A percentile compares a stretch with the other conserved stretches of the same genome.
phyloP scores from a whole-genome alignment of 30 jellyfish, hydroid and myxozoan genomes.

The Aurelia aurita region DNA sequence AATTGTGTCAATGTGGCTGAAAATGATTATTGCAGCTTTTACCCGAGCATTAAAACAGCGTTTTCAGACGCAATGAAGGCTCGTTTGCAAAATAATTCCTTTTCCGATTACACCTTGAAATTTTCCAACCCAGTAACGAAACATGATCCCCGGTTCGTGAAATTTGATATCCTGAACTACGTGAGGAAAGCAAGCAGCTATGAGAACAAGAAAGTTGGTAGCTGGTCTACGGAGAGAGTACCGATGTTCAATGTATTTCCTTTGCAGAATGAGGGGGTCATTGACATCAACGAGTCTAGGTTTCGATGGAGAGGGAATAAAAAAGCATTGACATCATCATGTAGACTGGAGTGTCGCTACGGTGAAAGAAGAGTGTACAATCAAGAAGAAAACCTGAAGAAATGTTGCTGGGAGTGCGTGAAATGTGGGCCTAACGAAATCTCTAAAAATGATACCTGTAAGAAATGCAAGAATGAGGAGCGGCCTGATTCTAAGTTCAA shows the following conservation, averaged over 20 bases:
- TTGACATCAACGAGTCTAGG: not conserved
- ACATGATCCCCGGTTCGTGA: constrained; percentile 38
- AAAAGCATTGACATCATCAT: constrained; percentile 33
- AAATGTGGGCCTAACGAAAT: constrained; percentile 69
- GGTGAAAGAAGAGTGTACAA: constrained; percentile 50
- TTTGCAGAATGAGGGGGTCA: not conserved
- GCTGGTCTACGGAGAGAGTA: constrained; percentile 41
- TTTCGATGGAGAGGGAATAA: constrained; percentile 7
- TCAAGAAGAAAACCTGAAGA: constrained; percentile 4
- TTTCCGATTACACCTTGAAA: constrained; percentile 76
- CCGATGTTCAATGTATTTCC: not conserved
- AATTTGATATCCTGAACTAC: constrained; percentile 55
- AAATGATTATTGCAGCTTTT: not conserved
- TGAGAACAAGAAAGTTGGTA: constrained; percentile 35
- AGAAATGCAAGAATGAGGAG: constrained; percentile 51
- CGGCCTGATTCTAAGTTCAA: constrained; percentile 38
- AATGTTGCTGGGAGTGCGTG: constrained; percentile 89
- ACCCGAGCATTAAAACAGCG: constrained; percentile 1
- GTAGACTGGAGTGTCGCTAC: constrained; percentile 68
- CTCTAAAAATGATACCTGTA: constrained; percentile 69
- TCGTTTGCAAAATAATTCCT: constrained; percentile 46
- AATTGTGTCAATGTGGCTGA: constrained; percentile 21
- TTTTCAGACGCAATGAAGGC: too few relatives aligned
- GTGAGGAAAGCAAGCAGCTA: constrained; percentile 3
- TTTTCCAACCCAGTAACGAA: constrained; percentile 36